A percentile compares a stretch with the other conserved stretches of the same genome.
These are phyloP conservation scores for Stramonita haemastoma DNA, from an alignment of 2,888 invertebrate genomes.

Conservation along the genomic window DNA sequence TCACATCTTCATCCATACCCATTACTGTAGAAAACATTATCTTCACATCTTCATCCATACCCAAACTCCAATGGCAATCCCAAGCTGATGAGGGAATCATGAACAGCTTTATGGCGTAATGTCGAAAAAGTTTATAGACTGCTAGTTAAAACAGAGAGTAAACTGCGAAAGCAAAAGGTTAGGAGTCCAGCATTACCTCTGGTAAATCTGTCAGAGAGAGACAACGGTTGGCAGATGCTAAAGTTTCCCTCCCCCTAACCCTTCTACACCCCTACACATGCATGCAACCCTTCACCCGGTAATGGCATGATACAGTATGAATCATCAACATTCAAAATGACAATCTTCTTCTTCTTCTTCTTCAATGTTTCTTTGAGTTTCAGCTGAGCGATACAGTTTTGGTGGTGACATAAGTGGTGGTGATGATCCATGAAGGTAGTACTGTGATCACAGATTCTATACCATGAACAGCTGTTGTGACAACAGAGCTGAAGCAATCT, in stretches of 20 bases:
- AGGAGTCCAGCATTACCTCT: not conserved
- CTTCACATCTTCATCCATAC: no score
- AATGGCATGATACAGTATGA: no score
- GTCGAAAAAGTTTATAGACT: not conserved
- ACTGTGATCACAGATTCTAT: no score
- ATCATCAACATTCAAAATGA: no score
- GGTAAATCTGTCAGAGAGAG: not conserved
- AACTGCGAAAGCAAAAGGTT: constrained; percentile 11
- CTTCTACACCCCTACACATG: not conserved
- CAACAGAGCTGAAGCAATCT: no score
- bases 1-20: not conserved
- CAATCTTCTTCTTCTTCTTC: no score
- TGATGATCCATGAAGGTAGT: no score
- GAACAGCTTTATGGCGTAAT: not conserved
- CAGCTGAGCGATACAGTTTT: no score
- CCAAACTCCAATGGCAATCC: not conserved
- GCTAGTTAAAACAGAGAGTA: not conserved
- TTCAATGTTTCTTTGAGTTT: no score
- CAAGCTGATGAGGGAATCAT: constrained; percentile 22
- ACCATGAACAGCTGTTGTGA: no score
- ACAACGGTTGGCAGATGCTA: not conserved
- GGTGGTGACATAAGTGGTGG: no score
- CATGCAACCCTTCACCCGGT: not conserved
- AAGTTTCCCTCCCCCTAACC: constrained; percentile 19
- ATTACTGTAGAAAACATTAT: no score